These are phyloP conservation scores for Aphidius ervi DNA, from an alignment of 1,140 invertebrate species.

Conservation along the genomic window DNA sequence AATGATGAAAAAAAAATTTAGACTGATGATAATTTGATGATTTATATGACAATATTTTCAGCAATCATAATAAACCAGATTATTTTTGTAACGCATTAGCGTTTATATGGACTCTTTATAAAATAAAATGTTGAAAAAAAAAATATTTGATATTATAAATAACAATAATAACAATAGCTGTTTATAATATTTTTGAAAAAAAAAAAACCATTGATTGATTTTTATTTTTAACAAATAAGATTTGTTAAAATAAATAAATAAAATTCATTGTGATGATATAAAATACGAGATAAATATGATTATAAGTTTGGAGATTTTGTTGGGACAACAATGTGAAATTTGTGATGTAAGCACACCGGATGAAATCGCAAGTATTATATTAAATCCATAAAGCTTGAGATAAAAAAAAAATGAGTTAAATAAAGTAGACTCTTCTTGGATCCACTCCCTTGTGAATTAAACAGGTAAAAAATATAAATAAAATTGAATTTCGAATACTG, in stretches of 20 bases:
- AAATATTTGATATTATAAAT: slow-evolving; percentile 2
- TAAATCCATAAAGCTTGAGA: slow-evolving; percentile 6
- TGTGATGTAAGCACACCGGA: slow-evolving; percentile 21
- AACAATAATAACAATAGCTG: background rate
- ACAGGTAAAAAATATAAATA: slow-evolving; percentile 19
- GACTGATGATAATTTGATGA: slow-evolving; percentile 3
- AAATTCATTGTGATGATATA: too few species aligned
- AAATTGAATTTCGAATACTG: slow-evolving; percentile 22
- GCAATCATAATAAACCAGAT: slow-evolving; percentile 24
- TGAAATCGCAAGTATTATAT: slow-evolving; percentile 20
- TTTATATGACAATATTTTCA: too few species aligned
- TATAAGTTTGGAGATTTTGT: slow-evolving; percentile 19
- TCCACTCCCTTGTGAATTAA: slow-evolving; percentile 15
- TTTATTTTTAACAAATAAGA: background rate
- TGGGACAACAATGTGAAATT: slow-evolving; percentile 25
- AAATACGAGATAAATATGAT: too few species aligned
- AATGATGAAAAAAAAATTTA: background rate
- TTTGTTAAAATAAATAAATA: too few species aligned
- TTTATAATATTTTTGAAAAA: background rate
- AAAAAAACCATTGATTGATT: background rate
- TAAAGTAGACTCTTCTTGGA: background rate
- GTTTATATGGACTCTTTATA: slow-evolving; percentile 27
- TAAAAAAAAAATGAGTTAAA: background rate
- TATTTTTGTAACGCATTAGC: slow-evolving; percentile 40
- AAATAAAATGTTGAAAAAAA: slow-evolving; percentile 25